Conservation (phyloP, 1,140 invertebrate species). For the Cotesia typhae region DNA sequence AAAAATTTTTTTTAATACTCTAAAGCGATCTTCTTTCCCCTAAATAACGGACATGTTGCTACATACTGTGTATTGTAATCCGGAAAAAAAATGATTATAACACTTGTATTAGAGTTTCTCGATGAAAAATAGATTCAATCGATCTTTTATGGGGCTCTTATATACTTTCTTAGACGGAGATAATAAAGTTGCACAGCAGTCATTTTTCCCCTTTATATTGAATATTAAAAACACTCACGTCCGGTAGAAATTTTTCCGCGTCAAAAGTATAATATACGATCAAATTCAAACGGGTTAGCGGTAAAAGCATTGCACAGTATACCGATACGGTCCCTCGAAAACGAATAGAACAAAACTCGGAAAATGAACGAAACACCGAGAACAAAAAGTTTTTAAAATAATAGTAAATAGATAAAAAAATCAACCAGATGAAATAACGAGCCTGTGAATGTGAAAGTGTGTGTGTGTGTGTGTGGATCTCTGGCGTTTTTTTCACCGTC, state of each 20-base stretch:
- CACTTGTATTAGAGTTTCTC: background rate
- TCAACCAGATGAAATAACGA: slow-evolving; percentile 55
- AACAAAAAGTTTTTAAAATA: slow-evolving; percentile 23
- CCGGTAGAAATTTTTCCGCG: slow-evolving; percentile 1
- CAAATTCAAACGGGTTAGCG: slow-evolving; percentile 43
- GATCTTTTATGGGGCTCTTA: background rate
- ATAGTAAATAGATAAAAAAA: slow-evolving; percentile 47
- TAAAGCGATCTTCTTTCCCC: too few relatives aligned
- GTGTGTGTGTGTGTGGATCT: slow-evolving; percentile 16
- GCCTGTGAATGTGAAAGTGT: slow-evolving; percentile 36
- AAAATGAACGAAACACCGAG: slow-evolving; percentile 9
- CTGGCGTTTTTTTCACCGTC: slow-evolving; percentile 4
- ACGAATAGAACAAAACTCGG: slow-evolving; percentile 46
- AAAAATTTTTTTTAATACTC: too few relatives aligned
- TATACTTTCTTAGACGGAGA: background rate
- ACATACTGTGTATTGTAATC: too few relatives aligned
- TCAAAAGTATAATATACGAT: slow-evolving; percentile 2
- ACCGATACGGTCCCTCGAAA: background rate
- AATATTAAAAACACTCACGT: slow-evolving; percentile 15
- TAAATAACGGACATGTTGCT: too few relatives aligned
- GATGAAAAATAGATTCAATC: slow-evolving; percentile 6
- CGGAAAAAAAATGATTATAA: background rate
- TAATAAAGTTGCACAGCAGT: slow-evolving; percentile 9
- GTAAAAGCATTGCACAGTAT: slow-evolving; percentile 10
- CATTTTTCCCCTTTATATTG: slow-evolving; percentile 4